Base-by-base conservation (phyloP, 2,888 invertebrate genomes). In the Colletes collaris region DNA sequence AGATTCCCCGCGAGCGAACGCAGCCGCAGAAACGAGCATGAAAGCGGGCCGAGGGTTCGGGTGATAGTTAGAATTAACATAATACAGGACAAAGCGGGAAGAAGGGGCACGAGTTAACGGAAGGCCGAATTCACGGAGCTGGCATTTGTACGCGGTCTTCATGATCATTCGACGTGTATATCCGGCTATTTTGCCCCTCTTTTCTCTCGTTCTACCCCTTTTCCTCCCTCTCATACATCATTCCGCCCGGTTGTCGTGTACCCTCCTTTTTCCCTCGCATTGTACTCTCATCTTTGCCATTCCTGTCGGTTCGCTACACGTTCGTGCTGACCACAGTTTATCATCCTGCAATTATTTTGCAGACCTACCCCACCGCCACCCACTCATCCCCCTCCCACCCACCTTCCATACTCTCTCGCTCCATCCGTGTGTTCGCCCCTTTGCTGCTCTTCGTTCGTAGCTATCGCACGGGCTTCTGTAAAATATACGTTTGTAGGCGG, bases 261-360 rank as follows among this genome's bases (percentile, higher is more conserved):
- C 74, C 52, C 71, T 56, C 44, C 46, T 68, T 70, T 63, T 70
- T 75, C 66, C 73, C 58, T 75, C 62, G 53, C 58, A 55, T 74
- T 75, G 35, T 60, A 68, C 52, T 70, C 77, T 76, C 82, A 69
- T 75, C 81, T 79, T 79, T 59, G 72, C 74, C 70, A 74, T 72
- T 68, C 56, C 75, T 69, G 73, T 74, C 80, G 73, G 76, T 75
- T 68, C 59, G 79, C 72, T 73, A 58, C 76, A 75, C 79, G 77
- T 88, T 85, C 83, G 82, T 82, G 81, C 82, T 78, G 84, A 76
- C 75, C 82, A 84, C 84, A 86, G 84, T 90, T 88, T 89, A 88
- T 89, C 89, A 90, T 90, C 84, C 75, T 74, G 83, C 87, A 90
- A 90, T 90, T 90, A 90, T 90, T 90, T 88, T 84, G 82, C 71